These are phyloP conservation scores for Dysidea cf. avara DNA, from an alignment of 37 sponge, comb jelly and placozoan genomes.

Conservation along the genomic window DNA sequence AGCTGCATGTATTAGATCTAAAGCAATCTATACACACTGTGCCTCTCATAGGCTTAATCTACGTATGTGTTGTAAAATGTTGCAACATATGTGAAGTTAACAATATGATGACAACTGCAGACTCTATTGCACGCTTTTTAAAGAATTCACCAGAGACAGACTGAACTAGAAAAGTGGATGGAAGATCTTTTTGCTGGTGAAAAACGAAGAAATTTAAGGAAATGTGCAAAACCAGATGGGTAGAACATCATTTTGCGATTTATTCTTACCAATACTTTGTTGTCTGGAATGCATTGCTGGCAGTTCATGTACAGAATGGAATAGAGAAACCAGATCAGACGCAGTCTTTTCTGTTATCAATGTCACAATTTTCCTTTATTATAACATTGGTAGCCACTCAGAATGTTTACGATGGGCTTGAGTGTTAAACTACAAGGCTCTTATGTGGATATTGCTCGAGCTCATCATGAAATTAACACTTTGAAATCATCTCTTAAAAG, in stretches of 20 bases:
- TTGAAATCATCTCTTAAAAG: conserved; percentile 26
- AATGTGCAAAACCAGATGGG: conserved; percentile 25
- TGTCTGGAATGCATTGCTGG: conserved; percentile 43
- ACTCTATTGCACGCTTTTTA: conserved; percentile 22
- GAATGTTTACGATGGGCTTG: conserved; percentile 51
- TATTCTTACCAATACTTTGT: conserved; percentile 24
- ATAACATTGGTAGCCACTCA: conserved; percentile 40
- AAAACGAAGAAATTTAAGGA: conserved; percentile 3
- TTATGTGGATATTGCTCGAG: conserved; percentile 50
- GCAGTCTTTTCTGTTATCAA: conserved; percentile 44
- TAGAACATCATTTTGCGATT: conserved; percentile 29
- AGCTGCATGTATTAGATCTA: conserved; percentile 15
- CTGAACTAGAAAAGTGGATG: conserved; percentile 22
- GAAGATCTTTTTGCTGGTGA: conserved; percentile 6
- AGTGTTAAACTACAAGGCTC: conserved; percentile 59
- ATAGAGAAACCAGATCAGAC: conserved; percentile 60
- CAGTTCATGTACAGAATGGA: conserved; percentile 37
- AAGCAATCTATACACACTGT: conserved; percentile 40
- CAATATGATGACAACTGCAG: conserved; percentile 38
- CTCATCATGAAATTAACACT: conserved; percentile 49
- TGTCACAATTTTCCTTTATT: no score
- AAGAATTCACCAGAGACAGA: conserved; percentile 38
- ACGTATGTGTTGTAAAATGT: conserved; percentile 38
- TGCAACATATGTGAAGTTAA: conserved; percentile 17
- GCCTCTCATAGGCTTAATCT: no score